phyloP scores from a whole-genome alignment of 2,113 vertebrate species.

The Ceyx cyanopectus region DNA sequence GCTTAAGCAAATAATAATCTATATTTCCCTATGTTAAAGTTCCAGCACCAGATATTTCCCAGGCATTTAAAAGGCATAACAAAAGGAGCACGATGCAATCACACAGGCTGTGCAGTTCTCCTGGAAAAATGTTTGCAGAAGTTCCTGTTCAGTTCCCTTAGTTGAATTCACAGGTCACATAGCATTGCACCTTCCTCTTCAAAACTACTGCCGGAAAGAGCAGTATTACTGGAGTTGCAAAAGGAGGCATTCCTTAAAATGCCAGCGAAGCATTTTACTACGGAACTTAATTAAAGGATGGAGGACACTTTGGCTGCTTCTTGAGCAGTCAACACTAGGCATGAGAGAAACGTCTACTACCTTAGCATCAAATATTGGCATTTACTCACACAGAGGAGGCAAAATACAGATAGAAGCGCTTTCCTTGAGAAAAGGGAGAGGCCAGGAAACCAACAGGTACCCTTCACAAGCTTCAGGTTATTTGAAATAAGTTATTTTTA shows the following conservation, averaged over 20 bases:
- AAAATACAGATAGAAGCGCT: not conserved
- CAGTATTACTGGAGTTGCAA: not conserved
- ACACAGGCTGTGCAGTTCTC: not conserved
- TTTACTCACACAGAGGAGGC: not conserved
- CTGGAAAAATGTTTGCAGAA: constrained; percentile 50
- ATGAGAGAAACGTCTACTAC: fast-evolving
- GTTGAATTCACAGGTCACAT: constrained; percentile 69
- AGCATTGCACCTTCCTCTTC: constrained; percentile 50
- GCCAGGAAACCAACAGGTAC: constrained; percentile 57
- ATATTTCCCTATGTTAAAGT: not conserved
- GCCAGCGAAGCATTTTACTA: constrained; percentile 22
- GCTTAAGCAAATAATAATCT: not conserved
- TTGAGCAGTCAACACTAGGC: not conserved
- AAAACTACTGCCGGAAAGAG: not conserved
- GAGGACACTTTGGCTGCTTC: not conserved
- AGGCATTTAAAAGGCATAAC: not conserved
- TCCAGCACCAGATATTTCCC: not conserved
- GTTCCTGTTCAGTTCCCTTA: constrained; percentile 55
- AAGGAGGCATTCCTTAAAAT: not conserved
- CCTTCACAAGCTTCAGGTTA: not conserved
- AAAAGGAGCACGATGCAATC: not conserved
- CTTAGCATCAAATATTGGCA: not conserved
- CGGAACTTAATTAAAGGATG: not conserved
- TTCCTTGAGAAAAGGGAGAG: not conserved
- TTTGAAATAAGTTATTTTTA: not conserved